phyloP scores from a whole-genome alignment of 2,797 vertebrate genomes.

The Periparus ater region DNA sequence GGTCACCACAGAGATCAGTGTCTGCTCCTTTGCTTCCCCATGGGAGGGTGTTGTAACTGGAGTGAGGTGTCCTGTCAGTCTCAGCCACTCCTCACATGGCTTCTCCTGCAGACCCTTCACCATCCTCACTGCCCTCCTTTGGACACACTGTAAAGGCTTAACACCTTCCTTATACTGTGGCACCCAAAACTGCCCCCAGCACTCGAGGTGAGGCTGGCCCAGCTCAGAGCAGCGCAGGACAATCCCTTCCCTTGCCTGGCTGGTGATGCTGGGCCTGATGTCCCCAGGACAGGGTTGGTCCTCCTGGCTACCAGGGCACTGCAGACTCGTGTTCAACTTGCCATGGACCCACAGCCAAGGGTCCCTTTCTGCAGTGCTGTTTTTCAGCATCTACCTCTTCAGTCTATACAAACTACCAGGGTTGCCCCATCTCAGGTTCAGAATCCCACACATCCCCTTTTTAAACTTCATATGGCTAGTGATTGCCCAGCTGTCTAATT shows the following conservation, averaged over 20 bases:
- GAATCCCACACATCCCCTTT: fast-evolving
- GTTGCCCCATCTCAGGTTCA: neutral
- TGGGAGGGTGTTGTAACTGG: fast-evolving
- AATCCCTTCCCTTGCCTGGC: neutral
- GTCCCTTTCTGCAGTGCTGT: fast-evolving
- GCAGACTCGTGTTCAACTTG: fast-evolving
- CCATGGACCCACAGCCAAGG: fast-evolving
- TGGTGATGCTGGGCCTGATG: neutral
- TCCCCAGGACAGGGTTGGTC: neutral
- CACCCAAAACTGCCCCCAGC: neutral
- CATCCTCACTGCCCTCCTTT: fast-evolving
- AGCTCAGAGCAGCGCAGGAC: neutral
- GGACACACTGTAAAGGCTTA: fast-evolving
- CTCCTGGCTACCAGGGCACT: neutral
- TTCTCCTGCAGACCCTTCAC: neutral
- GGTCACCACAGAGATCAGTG: neutral
- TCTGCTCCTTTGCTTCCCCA: neutral
- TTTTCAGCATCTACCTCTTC: neutral
- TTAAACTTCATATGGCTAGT: neutral
- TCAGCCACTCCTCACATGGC: fast-evolving
- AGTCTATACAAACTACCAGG: neutral
- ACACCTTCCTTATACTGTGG: neutral
- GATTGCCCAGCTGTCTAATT: neutral
- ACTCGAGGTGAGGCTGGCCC: neutral
- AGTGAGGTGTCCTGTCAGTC: neutral